Evolutionary conservation across 2,797 vertebrate genomes (phyloP).

Genomic region (Tamandua tetradactyla): DNA sequence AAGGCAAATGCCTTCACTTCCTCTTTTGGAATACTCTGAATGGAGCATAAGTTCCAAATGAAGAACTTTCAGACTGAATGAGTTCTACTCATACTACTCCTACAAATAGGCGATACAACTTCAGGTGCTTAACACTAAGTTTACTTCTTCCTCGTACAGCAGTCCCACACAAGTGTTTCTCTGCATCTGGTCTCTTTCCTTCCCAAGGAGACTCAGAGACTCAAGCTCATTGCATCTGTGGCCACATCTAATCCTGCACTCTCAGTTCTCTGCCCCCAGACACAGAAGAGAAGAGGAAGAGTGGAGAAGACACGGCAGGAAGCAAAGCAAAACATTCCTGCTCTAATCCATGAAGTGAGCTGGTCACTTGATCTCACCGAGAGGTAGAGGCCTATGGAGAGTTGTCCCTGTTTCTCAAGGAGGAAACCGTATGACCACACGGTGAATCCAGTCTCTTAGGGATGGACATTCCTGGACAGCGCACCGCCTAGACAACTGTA

Average conservation of each 20-base stretch:
- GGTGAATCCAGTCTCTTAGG: neutral
- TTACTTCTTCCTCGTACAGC: neutral
- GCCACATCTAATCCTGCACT: neutral
- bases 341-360: neutral
- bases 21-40: neutral
- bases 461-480: too few species aligned
- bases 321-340: fast-evolving
- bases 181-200: neutral
- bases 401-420: neutral
- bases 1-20: neutral
- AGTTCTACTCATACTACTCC: neutral
- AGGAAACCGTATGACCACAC: neutral
- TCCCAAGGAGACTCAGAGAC: neutral
- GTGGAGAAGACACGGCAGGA: neutral
- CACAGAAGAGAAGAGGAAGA: neutral
- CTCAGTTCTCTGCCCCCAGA: neutral
- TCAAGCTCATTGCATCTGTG: neutral
- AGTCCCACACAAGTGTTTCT: neutral
- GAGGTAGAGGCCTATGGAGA: fast-evolving
- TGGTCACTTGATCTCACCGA: neutral
- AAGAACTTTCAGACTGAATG: neutral
- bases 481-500: neutral
- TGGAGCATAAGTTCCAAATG: neutral
- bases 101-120: neutral
- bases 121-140: neutral